Base-by-base conservation (phyloP, 2,797 vertebrate genomes). In the Gobionotothen gibberifrons region DNA sequence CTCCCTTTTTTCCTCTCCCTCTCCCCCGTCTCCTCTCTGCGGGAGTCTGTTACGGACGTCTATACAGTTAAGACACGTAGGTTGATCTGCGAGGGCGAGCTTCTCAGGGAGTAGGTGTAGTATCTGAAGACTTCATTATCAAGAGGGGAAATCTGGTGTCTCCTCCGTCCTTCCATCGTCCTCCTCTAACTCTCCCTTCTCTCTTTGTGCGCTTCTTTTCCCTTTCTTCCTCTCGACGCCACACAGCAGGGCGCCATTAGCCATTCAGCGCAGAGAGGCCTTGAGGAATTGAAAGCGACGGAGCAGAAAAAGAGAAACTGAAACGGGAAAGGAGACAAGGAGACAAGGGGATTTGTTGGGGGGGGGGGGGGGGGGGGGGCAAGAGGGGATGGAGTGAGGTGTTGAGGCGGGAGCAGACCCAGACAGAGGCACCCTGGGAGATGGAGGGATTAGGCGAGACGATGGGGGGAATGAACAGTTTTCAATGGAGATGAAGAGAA, bases 271-370 rank as follows among this genome's bases (percentile, higher is more conserved):
- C 81, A 87, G 83, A 85, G 89, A 89, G 84, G 86, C 87, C 90
- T 92, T 87, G 90, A 95, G 91, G 89, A 91, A 94, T 93, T 89
- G 88, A 92, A 93, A 92, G 90, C 87, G 93, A 94, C 93, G 91
- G 92, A 89, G 92, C 88, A 92, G 90, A 93, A 94, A 93, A 79
- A 87, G 88, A 92, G 89, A 90, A 90, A 89, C 81, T 79, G 81
- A 70, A 86, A 65, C 69, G 22, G 75, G 78, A 74, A 86, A 76
- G 74, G 69, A 85, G 82, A 75, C 85, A 86, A 76, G 74, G 69
- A 85, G 82, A 75, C 85, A 58, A 71, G 84, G 89, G 89, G 85
- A 64, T 85, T 71, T 72, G 57, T 26, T 26, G 3, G 22, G 2
- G 76, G 63, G 14, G 26, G 10, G 17, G 47, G 8, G 19, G 55